Base-by-base conservation (phyloP, 2,113 vertebrate genomes). In the Rhinoderma darwinii region DNA sequence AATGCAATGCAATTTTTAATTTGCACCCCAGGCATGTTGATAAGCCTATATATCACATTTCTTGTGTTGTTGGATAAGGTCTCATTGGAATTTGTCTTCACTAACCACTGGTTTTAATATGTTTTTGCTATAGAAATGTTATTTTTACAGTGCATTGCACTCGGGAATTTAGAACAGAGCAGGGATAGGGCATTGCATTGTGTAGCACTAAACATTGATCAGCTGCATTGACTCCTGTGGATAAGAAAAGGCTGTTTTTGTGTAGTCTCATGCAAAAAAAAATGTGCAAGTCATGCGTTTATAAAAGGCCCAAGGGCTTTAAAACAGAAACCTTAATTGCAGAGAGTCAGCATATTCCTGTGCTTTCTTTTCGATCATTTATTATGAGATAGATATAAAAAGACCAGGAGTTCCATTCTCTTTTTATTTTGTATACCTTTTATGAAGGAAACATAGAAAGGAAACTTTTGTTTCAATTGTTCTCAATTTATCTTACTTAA, bases 171-270 rank as follows among this genome's bases (percentile, higher is more conserved):
- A 37, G n/a, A 70, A 50, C 18, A 51, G 43, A 35, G 18, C 41
- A 25, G 59, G n/a, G 47, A 39, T 43, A 9, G 20, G 41, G 25
- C 72, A 59, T 54, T 75, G 70, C 70, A 75, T 22, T 76, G 37
- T 84, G 83, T 76, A 30, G 70, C 83, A 43, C 83, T 76, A 84
- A 77, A 78, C 73, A 85, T 77, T 85, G 84, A 85, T 66, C 84
- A 85, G 39, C 27, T 22, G 41, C 15, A 77, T 77, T 85, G 74
- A 41, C 74, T 77, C 59, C 10, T 47, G 73, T 37, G 61, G 54
- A 85, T 63, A 22, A 66, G 73, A 47, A 66, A 85, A 77, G 56
- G 14, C 37, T 84, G 12, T 83, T 79, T 86, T 83, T 75, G 0
- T 86, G 3, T 68, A 56, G 17, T 32, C 85, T 87, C 25, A 15